Conservation (phyloP, 2,113 vertebrate species). For the Chloropsis hardwickii region DNA sequence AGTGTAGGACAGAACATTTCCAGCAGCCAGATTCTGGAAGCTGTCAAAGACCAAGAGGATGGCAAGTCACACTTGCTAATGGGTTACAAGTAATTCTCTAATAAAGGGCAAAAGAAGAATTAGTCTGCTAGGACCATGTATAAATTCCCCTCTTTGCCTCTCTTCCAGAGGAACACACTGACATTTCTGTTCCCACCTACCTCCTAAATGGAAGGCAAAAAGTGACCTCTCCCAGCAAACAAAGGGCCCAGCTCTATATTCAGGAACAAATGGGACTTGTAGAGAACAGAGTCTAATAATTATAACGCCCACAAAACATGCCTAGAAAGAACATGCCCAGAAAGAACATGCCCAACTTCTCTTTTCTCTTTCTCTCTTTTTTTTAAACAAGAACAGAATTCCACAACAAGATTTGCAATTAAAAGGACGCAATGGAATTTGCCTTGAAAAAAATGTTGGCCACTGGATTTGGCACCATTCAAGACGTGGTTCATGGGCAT, state of each 20-base stretch:
- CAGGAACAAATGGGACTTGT: conserved; percentile 61
- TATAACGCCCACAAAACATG: conserved; percentile 63
- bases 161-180: conserved; percentile 18
- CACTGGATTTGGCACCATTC: not conserved
- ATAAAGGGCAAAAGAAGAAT: not conserved
- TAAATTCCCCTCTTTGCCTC: not conserved
- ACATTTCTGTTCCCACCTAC: conserved; percentile 68
- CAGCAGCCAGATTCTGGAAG: not conserved
- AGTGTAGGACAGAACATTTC: not conserved
- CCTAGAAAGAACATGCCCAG: conserved; percentile 54
- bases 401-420: conserved; percentile 68
- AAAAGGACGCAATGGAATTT: conserved; percentile 64
- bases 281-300: conserved; percentile 58
- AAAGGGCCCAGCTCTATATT: conserved; percentile 51
- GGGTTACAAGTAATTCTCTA: not conserved
- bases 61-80: not conserved
- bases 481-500: not conserved
- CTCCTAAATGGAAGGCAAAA: conserved; percentile 44
- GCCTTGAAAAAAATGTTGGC: conserved; percentile 41
- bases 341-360: conserved; percentile 57
- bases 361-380: not conserved
- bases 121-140: not conserved
- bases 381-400: conserved; percentile 47
- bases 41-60: not conserved
- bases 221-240: conserved; percentile 37